Base-by-base conservation (phyloP, 2,888 invertebrate species). In the Julus scandinavius region DNA sequence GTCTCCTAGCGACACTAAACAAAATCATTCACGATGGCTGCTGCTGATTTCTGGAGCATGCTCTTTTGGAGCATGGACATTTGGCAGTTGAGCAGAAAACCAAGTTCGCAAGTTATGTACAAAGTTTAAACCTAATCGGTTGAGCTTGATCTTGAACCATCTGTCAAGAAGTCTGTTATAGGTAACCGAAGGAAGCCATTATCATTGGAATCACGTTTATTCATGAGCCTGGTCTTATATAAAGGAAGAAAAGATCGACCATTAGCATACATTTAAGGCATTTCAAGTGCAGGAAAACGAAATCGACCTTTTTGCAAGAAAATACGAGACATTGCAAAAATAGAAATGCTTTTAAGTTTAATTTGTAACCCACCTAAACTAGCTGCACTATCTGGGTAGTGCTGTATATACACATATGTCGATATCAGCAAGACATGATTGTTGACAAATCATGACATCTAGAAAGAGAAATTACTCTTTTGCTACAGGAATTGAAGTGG, bases 21-120 rank as follows among this genome's bases (percentile, higher is more conserved):
- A 20, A 29, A 29, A 29, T 29, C 72, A 29, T 9, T 72, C 72
- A 11, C 11, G 20, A 72, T 72, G 72, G 72, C 29, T 29, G 7
- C 29, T 72, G 72, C 72, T 72, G 72, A 72, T 72, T 72, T 72
- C 72, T 72, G 72, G 72, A 72, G 20, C 72, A 29, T 72, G 72
- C 9, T 20, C n/a, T 29, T 29, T 72, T 29, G 29, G 29, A 72
- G 29, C 29, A 29, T 72, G 20, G 72, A 72, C 72, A 9, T 29
- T 72, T 72, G 6, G 29, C 29, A n/a, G 29, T 29, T 72, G 20
- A 29, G 29, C 20, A 7, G 29, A 72, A 29, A 20, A 72, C 72
- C 20, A 29, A 72, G 29, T 72, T 72, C 29, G 0, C 29, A 29
- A 29, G 29, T 29, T 7, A 9, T 72, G 72, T 72, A 20, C 29